phyloP scores from a whole-genome alignment of 2,888 invertebrate genomes.

The Dynastes grantii region DNA sequence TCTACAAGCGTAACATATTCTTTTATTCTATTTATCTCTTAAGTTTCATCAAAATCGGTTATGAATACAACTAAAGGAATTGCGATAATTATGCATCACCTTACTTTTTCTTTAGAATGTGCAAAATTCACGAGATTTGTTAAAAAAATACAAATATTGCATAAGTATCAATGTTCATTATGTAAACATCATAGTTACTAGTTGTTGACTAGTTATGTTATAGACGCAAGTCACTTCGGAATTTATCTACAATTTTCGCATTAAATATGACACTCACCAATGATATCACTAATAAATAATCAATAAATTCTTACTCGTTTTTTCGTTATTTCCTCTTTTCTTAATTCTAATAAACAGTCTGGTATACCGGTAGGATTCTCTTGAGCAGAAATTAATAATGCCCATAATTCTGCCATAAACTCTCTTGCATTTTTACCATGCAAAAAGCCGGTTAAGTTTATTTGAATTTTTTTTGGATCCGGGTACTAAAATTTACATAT shows the following conservation, averaged over 20 bases:
- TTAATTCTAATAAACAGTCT: constrained; percentile 93
- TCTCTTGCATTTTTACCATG: constrained; percentile 97
- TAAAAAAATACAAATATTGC: too few relatives aligned
- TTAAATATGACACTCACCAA: constrained; percentile 5
- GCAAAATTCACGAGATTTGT: too few relatives aligned
- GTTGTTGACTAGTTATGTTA: neutral
- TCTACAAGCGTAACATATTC: too few relatives aligned
- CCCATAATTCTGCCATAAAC: constrained; percentile 99
- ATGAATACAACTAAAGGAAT: too few relatives aligned
- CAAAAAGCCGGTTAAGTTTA: constrained; percentile 98
- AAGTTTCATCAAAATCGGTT: too few relatives aligned
- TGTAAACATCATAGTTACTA: too few relatives aligned
- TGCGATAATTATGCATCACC: too few relatives aligned
- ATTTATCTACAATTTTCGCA: neutral
- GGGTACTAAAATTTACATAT: constrained; percentile 81
- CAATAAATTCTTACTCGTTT: constrained; percentile 77
- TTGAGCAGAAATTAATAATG: constrained; percentile 94
- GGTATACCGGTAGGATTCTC: constrained; percentile 97
- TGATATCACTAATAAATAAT: constrained; percentile 1
- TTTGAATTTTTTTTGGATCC: constrained; percentile 99
- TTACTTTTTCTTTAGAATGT: too few relatives aligned
- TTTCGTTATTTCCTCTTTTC: constrained; percentile 96
- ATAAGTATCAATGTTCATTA: too few relatives aligned
- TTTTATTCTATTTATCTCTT: too few relatives aligned
- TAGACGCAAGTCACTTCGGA: neutral